Evolutionary conservation across 2,113 vertebrate species (phyloP), one percentile per base, ranked within the genome.

Genomic region (Lates calcarifer): DNA sequence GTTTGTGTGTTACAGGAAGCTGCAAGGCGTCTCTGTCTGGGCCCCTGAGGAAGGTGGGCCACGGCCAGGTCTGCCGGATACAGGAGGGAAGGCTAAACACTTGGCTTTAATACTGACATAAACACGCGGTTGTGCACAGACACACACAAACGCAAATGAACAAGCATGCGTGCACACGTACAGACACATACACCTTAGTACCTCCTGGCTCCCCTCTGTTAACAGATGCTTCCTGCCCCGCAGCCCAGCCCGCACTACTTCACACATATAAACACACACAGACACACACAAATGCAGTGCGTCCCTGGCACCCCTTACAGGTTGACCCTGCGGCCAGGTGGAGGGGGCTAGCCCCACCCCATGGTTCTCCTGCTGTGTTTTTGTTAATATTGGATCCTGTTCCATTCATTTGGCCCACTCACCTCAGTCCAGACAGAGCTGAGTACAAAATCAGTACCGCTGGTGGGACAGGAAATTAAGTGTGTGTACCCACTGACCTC

Each of bases 211-310:
- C 77, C 86, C 64, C 79, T 81, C 74, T 75, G 68, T 77, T 91
- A 85, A 89, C 94, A 93, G 94, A 94, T 94, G 93, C 90, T 94
- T 94, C 91, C 91, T 93, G 89, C 81, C 78, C 58, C 66, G 56
- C 29, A 56, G 79, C 78, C 67, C 78, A 82, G 66, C 63, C 83
- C 55, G 43, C 79, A 67, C 49, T 33, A 53, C 65, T 84, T 77
- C 72, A 81, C 67, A 77, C 1, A 55, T 55, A 26, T 55, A 55
- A 55, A 55, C 51, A 55, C 51, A 77, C 60, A 79, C 12, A 74
- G 28, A 74, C 0, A 81, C 18, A 74, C 70, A 85, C 58, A 75
- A 68, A 71, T 11, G 55, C 47, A 73, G 24, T 0, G 28, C 0
- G 37, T 26, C 72, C 65, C 57, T 87, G 78, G 77, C 67, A 74